A percentile compares a stretch with the other conserved stretches of the same genome.
Conservation (phyloP, 2,888 invertebrate genomes). For the Sturmia bella region DNA sequence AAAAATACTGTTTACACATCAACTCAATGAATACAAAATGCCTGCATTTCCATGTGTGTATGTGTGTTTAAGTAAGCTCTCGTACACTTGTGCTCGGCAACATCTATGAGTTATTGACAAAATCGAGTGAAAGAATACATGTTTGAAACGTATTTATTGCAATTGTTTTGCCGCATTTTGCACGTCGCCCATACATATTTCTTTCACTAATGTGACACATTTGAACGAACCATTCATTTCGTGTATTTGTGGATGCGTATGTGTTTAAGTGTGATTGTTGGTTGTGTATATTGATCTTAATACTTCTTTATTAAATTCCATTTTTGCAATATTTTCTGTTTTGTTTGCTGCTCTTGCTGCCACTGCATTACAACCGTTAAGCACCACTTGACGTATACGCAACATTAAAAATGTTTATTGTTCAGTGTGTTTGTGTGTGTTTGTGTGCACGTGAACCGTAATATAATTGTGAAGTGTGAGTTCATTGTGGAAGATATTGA, state of each 20-base stretch:
- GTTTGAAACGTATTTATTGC: slow-evolving; percentile 10
- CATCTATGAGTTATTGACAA: slow-evolving; percentile 8
- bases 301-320: slow-evolving; percentile 55
- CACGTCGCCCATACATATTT: slow-evolving; percentile 14
- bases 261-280: not conserved
- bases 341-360: slow-evolving; percentile 16
- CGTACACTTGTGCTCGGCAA: too few species aligned
- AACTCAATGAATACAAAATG: too few species aligned
- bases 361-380: slow-evolving; percentile 33
- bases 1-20: not conserved
- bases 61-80: too few species aligned
- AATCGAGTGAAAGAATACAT: slow-evolving; percentile 6
- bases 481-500: slow-evolving; percentile 27
- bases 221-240: slow-evolving; percentile 27
- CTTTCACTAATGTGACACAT: slow-evolving; percentile 47
- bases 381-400: slow-evolving; percentile 55
- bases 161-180: slow-evolving; percentile 6
- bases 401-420: slow-evolving; percentile 50
- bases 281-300: slow-evolving; percentile 45
- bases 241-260: not conserved
- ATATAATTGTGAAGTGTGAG: slow-evolving; percentile 9
- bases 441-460: slow-evolving; percentile 31
- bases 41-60: too few species aligned
- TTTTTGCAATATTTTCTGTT: slow-evolving; percentile 22
- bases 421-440: slow-evolving; percentile 26